phyloP scores from a whole-genome alignment of 2,888 invertebrate species.

The Caenorhabditis zanzibari region DNA sequence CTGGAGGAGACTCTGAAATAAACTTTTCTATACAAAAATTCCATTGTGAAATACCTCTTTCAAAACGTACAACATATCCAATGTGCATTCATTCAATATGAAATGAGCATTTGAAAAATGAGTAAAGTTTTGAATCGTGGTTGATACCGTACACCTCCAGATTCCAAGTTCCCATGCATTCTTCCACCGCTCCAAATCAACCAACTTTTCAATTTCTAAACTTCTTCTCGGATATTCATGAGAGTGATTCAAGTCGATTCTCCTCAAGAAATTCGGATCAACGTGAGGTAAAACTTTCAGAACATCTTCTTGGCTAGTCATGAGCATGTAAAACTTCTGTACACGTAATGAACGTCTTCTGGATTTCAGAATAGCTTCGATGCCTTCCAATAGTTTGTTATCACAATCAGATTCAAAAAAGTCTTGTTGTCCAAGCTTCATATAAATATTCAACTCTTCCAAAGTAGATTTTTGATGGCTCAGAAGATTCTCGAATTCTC shows the following conservation, averaged over 20 bases:
- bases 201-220: neutral
- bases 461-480: neutral
- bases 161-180: neutral
- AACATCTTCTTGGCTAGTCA: neutral
- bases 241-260: neutral
- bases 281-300: neutral
- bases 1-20: neutral
- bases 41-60: neutral
- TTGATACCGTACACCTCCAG: neutral
- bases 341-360: neutral
- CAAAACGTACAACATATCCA: neutral
- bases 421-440: neutral
- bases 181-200: neutral
- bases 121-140: neutral
- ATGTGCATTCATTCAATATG: neutral
- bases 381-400: neutral
- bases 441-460: neutral
- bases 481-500: neutral
- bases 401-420: neutral
- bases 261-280: neutral
- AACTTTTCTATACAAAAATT: neutral
- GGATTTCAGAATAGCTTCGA: neutral
- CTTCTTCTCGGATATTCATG: neutral
- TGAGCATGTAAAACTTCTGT: neutral
- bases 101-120: conserved; percentile 3